Evolutionary conservation across 2,888 invertebrate genomes (phyloP).

Genomic region (Caenorhabditis sinica): DNA sequence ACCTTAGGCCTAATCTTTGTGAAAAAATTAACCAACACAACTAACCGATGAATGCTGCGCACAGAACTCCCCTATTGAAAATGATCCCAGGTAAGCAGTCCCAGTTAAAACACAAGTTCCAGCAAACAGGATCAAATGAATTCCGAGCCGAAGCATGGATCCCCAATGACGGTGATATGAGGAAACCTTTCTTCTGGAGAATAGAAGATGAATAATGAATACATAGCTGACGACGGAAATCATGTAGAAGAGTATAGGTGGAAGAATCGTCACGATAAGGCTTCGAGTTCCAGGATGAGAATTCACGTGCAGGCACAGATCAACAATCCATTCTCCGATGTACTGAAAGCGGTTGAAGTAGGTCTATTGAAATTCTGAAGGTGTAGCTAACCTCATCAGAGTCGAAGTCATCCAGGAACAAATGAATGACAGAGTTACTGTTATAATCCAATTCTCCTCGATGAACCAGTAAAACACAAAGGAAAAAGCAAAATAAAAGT

Average conservation of each 20-base stretch:
- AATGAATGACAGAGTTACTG: constrained; percentile 62
- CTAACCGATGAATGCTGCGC: constrained; percentile 40
- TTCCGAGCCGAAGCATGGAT: constrained; percentile 59
- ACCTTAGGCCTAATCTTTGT: too few relatives aligned
- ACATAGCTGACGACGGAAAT: constrained; percentile 59
- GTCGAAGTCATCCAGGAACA: constrained; percentile 62
- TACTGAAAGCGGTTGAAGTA: constrained; percentile 9
- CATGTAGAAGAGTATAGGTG: constrained; percentile 54
- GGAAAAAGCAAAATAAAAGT: constrained; percentile 29
- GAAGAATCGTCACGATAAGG: constrained; percentile 55
- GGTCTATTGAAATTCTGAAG: not conserved
- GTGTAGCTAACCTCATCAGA: constrained; percentile 50
- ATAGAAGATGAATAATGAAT: constrained; percentile 55
- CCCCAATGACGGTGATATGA: constrained; percentile 58
- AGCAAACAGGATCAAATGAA: constrained; percentile 59
- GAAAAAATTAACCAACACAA: not conserved
- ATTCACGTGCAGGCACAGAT: constrained; percentile 56
- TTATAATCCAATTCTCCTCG: constrained; percentile 54
- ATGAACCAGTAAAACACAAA: constrained; percentile 49
- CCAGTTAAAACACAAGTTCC: constrained; percentile 56
- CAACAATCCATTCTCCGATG: constrained; percentile 61
- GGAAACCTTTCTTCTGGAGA: constrained; percentile 43
- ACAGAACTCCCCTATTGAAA: constrained; percentile 55
- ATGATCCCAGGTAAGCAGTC: constrained; percentile 53
- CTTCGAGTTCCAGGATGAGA: constrained; percentile 52